A percentile compares a stretch with the other conserved stretches of the same genome.
Conservation (phyloP, 2,797 vertebrate genomes). For the Vultur gryphus region DNA sequence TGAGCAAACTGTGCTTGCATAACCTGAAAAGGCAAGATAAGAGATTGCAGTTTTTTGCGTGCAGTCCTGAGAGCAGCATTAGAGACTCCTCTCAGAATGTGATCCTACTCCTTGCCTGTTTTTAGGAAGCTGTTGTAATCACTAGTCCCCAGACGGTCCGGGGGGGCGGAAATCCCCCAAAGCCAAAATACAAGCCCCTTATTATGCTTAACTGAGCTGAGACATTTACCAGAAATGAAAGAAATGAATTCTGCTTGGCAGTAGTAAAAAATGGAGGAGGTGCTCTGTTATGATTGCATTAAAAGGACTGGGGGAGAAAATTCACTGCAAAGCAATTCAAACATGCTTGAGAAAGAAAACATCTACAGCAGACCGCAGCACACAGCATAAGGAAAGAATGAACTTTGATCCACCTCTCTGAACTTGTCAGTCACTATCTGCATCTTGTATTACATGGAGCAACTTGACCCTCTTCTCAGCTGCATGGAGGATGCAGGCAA, state of each 20-base stretch:
- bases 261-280: neutral
- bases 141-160: neutral
- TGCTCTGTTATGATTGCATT: neutral
- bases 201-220: neutral
- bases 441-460: neutral
- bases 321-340: neutral
- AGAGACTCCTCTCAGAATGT: neutral
- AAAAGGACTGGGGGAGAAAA: neutral
- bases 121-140: neutral
- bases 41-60: neutral
- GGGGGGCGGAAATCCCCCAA: neutral
- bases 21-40: slow-evolving; percentile 76
- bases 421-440: neutral
- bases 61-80: neutral
- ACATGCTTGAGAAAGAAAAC: neutral
- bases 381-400: neutral
- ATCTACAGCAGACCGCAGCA: rapidly evolving
- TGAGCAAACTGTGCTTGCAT: slow-evolving; percentile 99
- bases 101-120: neutral
- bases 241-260: neutral
- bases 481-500: neutral
- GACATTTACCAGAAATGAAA: neutral
- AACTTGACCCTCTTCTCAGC: neutral
- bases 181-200: neutral
- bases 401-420: neutral